These are phyloP conservation scores for Caenorhabditis afra DNA, from an alignment of 2,888 invertebrate genomes.

Conservation along the genomic window DNA sequence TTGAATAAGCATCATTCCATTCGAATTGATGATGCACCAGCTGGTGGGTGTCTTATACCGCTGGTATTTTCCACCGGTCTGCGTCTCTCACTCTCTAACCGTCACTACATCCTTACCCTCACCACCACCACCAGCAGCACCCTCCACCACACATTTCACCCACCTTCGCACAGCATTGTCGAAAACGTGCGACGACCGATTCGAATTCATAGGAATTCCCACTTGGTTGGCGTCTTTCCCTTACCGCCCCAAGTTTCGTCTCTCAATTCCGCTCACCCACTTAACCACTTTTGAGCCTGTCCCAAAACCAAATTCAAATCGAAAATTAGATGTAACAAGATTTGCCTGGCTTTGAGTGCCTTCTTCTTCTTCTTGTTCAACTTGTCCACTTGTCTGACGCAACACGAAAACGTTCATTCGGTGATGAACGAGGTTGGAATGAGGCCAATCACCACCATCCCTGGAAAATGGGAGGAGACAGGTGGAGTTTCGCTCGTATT, in stretches of 20 bases:
- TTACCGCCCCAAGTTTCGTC: too few species aligned
- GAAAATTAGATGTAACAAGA: too few species aligned
- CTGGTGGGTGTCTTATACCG: slow-evolving; percentile 27
- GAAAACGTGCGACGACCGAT: background rate
- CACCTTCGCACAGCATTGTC: background rate
- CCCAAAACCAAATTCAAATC: too few species aligned
- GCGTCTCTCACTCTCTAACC: slow-evolving; percentile 14
- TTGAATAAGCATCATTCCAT: too few species aligned
- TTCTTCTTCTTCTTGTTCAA: background rate
- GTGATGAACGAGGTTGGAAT: background rate
- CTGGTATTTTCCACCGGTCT: slow-evolving; percentile 15
- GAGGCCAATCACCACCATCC: slow-evolving; percentile 18
- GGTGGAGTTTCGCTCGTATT: slow-evolving; percentile 6
- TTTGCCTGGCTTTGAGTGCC: too few species aligned
- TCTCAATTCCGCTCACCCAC: too few species aligned
- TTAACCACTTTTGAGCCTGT: too few species aligned
- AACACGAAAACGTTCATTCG: too few species aligned
- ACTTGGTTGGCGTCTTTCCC: too few species aligned
- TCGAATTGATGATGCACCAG: slow-evolving; percentile 30
- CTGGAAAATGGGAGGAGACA: too few species aligned
- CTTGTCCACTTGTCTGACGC: slow-evolving; percentile 14
- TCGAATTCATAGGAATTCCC: background rate
- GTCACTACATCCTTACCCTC: slow-evolving; percentile 10
- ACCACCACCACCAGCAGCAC: slow-evolving; percentile 13
- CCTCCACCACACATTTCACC: background rate